These are phyloP conservation scores for Drosophila grimshawi DNA, from an alignment of 1,140 invertebrate genomes.

Conservation along the genomic window DNA sequence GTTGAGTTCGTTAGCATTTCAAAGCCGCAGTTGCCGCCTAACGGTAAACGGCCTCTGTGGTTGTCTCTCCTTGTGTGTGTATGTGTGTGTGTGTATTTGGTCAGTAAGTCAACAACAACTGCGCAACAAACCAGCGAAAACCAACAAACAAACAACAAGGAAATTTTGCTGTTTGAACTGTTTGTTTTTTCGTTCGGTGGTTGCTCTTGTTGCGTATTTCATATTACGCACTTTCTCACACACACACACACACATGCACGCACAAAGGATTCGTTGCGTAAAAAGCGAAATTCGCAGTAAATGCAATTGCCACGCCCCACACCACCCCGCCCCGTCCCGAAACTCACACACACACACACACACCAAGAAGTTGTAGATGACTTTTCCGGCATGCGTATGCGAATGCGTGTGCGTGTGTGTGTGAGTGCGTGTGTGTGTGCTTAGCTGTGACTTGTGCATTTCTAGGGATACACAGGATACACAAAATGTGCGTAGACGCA, in stretches of 20 bases:
- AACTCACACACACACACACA: neutral
- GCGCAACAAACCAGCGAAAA: slow-evolving; percentile 23
- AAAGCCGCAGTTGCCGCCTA: slow-evolving; percentile 13
- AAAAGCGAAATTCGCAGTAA: slow-evolving; percentile 76
- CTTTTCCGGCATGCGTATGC: neutral
- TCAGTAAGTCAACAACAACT: slow-evolving; percentile 61
- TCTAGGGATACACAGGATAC: slow-evolving; percentile 47
- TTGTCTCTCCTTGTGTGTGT: slow-evolving; percentile 1
- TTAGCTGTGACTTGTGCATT: slow-evolving; percentile 32
- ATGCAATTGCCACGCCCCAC: slow-evolving; percentile 77
- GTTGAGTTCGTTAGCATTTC: slow-evolving; percentile 18
- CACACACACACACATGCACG: slow-evolving; percentile 20
- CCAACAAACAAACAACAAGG: slow-evolving; percentile 12
- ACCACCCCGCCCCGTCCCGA: slow-evolving; percentile 19
- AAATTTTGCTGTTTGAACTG: slow-evolving; percentile 7
- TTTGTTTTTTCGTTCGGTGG: slow-evolving; percentile 30
- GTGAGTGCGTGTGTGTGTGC: slow-evolving; percentile 27
- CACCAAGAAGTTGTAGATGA: slow-evolving; percentile 13
- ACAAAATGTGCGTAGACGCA: slow-evolving; percentile 47
- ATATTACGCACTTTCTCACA: slow-evolving; percentile 55
- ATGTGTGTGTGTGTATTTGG: slow-evolving; percentile 39
- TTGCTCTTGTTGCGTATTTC: slow-evolving; percentile 36
- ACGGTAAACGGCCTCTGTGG: slow-evolving; percentile 15
- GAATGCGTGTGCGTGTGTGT: slow-evolving; percentile 7
- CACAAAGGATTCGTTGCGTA: slow-evolving; percentile 57